Conservation (phyloP, 2,888 invertebrate genomes). For the Torymus auratus region DNA sequence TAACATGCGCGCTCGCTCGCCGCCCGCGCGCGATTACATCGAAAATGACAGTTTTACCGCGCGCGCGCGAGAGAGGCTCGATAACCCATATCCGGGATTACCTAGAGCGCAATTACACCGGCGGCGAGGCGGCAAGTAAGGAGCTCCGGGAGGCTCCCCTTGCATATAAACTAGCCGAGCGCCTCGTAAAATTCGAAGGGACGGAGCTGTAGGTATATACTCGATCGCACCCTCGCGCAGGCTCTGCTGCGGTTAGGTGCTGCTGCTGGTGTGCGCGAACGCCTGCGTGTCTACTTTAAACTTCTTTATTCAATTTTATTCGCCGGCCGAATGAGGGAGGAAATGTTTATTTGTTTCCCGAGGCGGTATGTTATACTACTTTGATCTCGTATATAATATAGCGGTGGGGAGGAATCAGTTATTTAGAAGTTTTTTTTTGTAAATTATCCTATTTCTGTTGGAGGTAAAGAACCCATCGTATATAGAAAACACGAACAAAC, state of each 20-base stretch:
- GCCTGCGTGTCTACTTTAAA: background rate
- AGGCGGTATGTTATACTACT: too few species aligned
- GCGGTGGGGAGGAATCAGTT: too few species aligned
- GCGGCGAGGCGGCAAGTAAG: constrained; percentile 59
- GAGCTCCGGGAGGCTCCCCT: constrained; percentile 62
- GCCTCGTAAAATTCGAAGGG: constrained; percentile 40
- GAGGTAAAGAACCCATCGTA: too few species aligned
- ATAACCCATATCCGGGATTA: constrained; percentile 71
- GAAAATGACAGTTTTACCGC: constrained; percentile 58
- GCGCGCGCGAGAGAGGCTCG: constrained; percentile 58
- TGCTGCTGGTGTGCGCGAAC: too few species aligned
- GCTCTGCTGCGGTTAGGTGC: too few species aligned
- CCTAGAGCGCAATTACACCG: constrained; percentile 69
- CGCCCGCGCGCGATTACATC: constrained; percentile 52
- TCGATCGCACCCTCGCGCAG: too few species aligned
- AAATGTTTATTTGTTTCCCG: too few species aligned
- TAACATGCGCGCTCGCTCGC: background rate
- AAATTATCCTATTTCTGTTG: too few species aligned
- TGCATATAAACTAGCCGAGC: constrained; percentile 68
- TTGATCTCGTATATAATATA: too few species aligned
- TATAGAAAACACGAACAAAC: too few species aligned
- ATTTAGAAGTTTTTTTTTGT: background rate
- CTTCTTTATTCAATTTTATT: constrained; percentile 44
- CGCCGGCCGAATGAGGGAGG: background rate
- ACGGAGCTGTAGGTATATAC: background rate